Evolutionary conservation across 2,113 vertebrate species (phyloP).

Genomic region (Ceyx cyanopectus): DNA sequence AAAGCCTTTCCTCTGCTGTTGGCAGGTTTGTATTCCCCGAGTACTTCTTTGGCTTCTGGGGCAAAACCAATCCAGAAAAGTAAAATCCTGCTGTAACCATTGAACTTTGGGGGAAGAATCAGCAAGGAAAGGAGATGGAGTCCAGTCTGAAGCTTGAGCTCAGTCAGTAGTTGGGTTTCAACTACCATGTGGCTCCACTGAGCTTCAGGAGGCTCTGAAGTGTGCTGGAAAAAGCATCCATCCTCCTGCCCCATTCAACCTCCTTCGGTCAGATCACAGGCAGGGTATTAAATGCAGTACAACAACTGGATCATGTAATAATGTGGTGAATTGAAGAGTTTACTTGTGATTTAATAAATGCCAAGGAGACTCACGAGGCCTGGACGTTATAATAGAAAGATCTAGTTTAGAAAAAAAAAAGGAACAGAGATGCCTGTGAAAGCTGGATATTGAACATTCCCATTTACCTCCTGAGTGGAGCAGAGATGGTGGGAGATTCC

Average conservation of each 20-base stretch:
- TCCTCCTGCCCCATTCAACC: neutral
- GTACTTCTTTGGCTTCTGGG: neutral
- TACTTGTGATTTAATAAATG: constrained; percentile 70
- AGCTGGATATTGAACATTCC: neutral
- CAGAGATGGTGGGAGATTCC: neutral
- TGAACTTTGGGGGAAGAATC: neutral
- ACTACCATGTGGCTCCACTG: neutral
- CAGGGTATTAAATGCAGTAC: neutral
- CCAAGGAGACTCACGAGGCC: constrained; percentile 57
- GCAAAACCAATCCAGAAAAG: neutral
- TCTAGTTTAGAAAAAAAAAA: constrained; percentile 39
- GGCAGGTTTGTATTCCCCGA: neutral
- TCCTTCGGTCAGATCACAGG: neutral
- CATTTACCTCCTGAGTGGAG: neutral
- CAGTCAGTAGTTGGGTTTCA: neutral
- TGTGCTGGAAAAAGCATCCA: neutral
- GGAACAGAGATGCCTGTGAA: neutral
- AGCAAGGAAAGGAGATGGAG: rapidly evolving
- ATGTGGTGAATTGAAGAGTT: constrained; percentile 40
- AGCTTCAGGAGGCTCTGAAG: neutral
- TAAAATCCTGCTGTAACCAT: neutral
- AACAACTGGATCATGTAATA: neutral
- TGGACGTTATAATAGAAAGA: constrained; percentile 57
- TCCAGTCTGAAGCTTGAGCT: neutral
- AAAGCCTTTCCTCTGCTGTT: neutral